phyloP scores from a whole-genome alignment of 1,140 invertebrate species.

The Ptiloglossa arizonensis region DNA sequence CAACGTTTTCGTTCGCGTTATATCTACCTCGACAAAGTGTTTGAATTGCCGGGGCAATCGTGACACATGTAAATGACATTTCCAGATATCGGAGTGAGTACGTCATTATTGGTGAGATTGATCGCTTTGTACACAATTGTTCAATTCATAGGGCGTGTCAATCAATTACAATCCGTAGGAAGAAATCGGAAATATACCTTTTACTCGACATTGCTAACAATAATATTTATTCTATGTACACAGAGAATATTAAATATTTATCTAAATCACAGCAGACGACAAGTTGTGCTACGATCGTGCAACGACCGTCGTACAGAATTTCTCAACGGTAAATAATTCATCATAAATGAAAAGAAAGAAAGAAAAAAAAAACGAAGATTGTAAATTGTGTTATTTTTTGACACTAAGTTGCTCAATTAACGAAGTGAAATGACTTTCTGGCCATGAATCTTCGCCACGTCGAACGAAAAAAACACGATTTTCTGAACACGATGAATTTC shows the following conservation, averaged over 20 bases:
- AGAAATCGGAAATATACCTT: background rate
- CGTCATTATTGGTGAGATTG: conserved; percentile 37
- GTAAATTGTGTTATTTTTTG: background rate
- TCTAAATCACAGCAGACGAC: too few relatives aligned
- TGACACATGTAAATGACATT: conserved; percentile 47
- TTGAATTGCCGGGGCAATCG: conserved; percentile 36
- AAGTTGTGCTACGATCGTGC: too few relatives aligned
- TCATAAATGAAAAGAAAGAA: too few relatives aligned
- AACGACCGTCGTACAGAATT: too few relatives aligned
- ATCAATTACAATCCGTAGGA: background rate
- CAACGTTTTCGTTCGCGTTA: conserved; percentile 20
- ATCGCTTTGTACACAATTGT: background rate
- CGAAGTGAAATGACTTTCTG: background rate
- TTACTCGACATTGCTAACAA: background rate
- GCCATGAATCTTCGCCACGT: too few relatives aligned
- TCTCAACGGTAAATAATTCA: too few relatives aligned
- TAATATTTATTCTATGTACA: background rate
- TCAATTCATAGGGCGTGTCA: conserved; percentile 15
- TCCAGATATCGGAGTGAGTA: conserved; percentile 35
- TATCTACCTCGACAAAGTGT: background rate
- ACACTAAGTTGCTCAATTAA: background rate
- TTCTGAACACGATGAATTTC: background rate
- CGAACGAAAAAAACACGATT: background rate
- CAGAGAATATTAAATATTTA: too few relatives aligned
- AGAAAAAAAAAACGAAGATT: background rate